A percentile compares a stretch with the other conserved stretches of the same genome.
Conservation (phyloP, 2,888 invertebrate genomes). For the Electrophaes corylata region DNA sequence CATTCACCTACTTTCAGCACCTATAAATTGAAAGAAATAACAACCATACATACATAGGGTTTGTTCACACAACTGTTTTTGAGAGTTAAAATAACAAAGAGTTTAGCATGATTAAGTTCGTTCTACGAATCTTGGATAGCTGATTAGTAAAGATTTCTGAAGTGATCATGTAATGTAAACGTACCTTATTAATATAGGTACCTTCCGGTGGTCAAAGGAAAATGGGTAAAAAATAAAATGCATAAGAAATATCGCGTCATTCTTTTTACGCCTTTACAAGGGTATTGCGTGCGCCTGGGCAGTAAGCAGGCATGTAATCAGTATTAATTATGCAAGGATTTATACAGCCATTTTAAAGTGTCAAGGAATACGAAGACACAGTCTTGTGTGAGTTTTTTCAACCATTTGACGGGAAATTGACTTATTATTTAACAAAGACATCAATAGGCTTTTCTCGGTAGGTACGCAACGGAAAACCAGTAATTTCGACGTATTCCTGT, state of each 20-base stretch:
- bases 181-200: slow-evolving; percentile 6
- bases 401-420: too few species aligned
- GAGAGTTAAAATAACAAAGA: background rate
- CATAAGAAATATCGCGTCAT: slow-evolving; percentile 53
- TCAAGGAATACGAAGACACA: too few species aligned
- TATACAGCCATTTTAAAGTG: too few species aligned
- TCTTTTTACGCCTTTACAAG: slow-evolving; percentile 49
- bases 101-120: background rate
- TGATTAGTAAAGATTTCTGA: background rate
- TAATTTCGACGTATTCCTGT: too few species aligned
- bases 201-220: slow-evolving; percentile 45
- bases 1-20: slow-evolving; percentile 45
- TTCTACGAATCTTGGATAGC: background rate
- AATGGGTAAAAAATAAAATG: slow-evolving; percentile 48
- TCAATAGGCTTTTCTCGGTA: too few species aligned
- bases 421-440: too few species aligned
- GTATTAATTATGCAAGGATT: background rate
- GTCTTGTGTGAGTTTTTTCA: too few species aligned
- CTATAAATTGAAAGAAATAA: slow-evolving; percentile 39
- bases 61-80: slow-evolving; percentile 34
- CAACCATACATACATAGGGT: slow-evolving; percentile 40
- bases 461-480: too few species aligned
- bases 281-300: slow-evolving; percentile 42
- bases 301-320: slow-evolving; percentile 13
- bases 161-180: too few species aligned